These are phyloP conservation scores for Alcedo atthis DNA, from an alignment of 2,797 vertebrate species.

Conservation along the genomic window DNA sequence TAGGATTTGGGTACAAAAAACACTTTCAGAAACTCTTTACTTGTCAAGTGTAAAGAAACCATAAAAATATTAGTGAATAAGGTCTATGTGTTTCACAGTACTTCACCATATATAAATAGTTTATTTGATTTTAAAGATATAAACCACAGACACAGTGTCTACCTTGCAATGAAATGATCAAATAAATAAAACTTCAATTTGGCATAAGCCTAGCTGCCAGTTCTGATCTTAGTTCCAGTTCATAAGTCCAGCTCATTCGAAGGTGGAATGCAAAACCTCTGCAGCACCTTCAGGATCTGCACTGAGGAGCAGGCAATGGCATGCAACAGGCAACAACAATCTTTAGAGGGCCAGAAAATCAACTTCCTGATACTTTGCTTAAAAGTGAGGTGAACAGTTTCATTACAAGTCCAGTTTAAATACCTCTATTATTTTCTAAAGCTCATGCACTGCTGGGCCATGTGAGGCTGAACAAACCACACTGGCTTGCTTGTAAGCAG, in stretches of 20 bases:
- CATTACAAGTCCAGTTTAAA: background rate
- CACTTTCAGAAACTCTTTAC: conserved; percentile 70
- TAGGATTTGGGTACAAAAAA: conserved; percentile 48
- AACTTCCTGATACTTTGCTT: conserved; percentile 6
- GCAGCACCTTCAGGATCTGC: conserved; percentile 13
- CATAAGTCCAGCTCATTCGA: conserved; percentile 40
- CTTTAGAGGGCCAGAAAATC: conserved; percentile 4
- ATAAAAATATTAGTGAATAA: conserved; percentile 79
- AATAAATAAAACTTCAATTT: conserved; percentile 81
- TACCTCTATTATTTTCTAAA: background rate
- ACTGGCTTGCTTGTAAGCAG: background rate
- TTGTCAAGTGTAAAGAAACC: conserved; percentile 75
- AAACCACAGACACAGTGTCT: conserved; percentile 80
- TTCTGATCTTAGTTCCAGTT: conserved; percentile 70
- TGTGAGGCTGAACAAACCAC: background rate
- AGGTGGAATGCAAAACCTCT: conserved; percentile 41
- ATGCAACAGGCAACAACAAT: background rate
- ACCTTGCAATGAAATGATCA: conserved; percentile 77
- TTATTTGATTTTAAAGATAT: conserved; percentile 79
- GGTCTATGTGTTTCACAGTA: conserved; percentile 72
- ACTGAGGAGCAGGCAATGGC: background rate
- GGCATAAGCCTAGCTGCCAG: conserved; percentile 62
- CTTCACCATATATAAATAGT: conserved; percentile 71
- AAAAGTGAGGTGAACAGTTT: background rate
- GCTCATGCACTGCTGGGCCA: background rate